Conservation (phyloP, 2,113 vertebrate species). For the Smithornis capensis region DNA sequence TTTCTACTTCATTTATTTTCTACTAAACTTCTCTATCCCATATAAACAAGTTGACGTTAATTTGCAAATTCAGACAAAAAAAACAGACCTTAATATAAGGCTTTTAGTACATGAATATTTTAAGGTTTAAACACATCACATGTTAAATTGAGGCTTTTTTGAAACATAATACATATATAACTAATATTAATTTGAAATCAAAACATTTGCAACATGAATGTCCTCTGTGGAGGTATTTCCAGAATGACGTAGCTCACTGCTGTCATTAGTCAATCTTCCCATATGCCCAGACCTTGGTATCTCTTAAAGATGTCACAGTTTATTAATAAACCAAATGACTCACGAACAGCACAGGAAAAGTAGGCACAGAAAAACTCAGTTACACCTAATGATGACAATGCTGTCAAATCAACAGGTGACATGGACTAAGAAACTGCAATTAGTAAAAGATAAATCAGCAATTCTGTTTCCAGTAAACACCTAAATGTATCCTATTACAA, state of each 20-base stretch:
- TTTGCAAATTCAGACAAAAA: neutral
- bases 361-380: neutral
- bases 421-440: neutral
- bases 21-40: neutral
- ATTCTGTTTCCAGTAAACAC: neutral
- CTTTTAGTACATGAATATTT: neutral
- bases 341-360: neutral
- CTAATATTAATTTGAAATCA: neutral
- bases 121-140: neutral
- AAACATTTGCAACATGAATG: neutral
- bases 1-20: neutral
- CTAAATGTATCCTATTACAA: neutral
- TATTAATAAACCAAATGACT: slow-evolving; percentile 32
- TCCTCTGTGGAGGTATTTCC: neutral
- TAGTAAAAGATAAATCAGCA: neutral
- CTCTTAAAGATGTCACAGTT: neutral
- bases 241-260: neutral
- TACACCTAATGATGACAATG: neutral
- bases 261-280: neutral
- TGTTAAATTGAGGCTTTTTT: neutral
- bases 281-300: neutral
- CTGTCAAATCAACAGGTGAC: neutral
- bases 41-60: neutral
- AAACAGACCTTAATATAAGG: neutral
- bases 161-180: neutral